Base-by-base conservation (phyloP, 2,797 vertebrate genomes). In the Xyrichtys novacula region DNA sequence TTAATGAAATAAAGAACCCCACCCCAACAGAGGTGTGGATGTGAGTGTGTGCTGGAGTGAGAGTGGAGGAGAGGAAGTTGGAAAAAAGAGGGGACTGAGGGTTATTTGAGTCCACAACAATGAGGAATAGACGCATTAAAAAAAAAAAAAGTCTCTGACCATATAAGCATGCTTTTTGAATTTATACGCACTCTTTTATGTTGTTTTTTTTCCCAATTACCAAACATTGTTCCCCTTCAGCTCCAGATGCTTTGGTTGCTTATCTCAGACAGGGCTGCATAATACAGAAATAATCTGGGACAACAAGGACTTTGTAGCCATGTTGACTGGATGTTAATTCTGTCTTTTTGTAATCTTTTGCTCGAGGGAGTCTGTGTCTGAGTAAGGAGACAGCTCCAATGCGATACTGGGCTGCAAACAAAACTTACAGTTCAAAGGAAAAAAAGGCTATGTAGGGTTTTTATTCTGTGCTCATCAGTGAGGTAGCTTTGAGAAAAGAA, bases 1-100 rank as follows among this genome's bases (percentile, higher is more conserved):
- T 85, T 92, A 91, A 91, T 91, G 86, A 87, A 91, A 93, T 93
- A 89, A 91, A 87, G 86, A 88, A 83, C 86, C 85, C 81, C 79
- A 71, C 85, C 88, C 88, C 67, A 53, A 60, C 77, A 82, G 83
- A 88, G 85, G 84, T 78, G 86, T 62, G 67, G 70, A 67, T 22
- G 77, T 59, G 73, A 67, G 65, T 71, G 73, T 65, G 58, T 76
- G 50, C 53, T 44, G 39, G 22, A 23, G 22, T 46, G 43, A 15
- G 20, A 23, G 47, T 69, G 46, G 54, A 44, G 10, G 67, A n/a
- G 19, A 62, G n/a, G 40, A 71, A 67, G 59, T 67, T 29, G 17
- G n/a, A 66, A 28, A 57, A 54, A 57, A 22, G 29, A 52, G 57
- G 59, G 4, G 36, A 19, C n/a, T 17, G 31, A 42, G 20, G 7